Evolutionary conservation across 2,797 vertebrate species (phyloP), one percentile per base, ranked within the genome.

Genomic region (Molossus molossus): DNA sequence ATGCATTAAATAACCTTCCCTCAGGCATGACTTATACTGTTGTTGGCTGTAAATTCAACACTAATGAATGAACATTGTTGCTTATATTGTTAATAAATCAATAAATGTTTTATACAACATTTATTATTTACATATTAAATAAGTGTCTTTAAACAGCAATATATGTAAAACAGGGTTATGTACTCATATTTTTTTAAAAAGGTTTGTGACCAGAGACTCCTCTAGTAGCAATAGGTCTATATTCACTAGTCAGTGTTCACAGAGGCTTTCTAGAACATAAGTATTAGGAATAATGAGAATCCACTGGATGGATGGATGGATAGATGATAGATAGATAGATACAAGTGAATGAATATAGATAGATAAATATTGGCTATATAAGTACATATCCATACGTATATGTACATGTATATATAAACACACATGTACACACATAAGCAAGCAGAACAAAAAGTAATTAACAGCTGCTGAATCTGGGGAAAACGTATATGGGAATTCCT

Each of bases 111-210:
- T 33, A 53, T 21, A 87, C 76, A 53, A 64, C 23, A 73, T 72
- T 58, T 86, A 75, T 50, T 62, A 18, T 50, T 76, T 76, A 29
- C 40, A 55, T 94, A 72, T 85, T 45, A 97, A 88, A 53, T 57
- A 62, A 50, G 21, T 80, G 1, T 14, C 73, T 80, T 72, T 37
- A 87, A 92, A 90, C 21, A 84, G 53, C 89, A 90, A 75, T 40
- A 79, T 37, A 80, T 9, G 87, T 58, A 69, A 89, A 87, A 82
- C 40, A 82, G 91, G 37, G 23, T 62, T 50, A 23, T 67, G 25
- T 53, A 62, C 13, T 15, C 14, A 27, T 64, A 80, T 83, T 57
- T 9, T 9, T 45, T 45, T 45, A 45, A 45, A 37, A 76, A 88
- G 37, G 8, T 0, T 18, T 77, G 21, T 73, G 50, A 82, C 14